Percentiles rank a stretch among this genome's conserved stretches.
Evolutionary conservation across 2,797 vertebrate species (phyloP).

Genomic region (Onychomys leucogaster): DNA sequence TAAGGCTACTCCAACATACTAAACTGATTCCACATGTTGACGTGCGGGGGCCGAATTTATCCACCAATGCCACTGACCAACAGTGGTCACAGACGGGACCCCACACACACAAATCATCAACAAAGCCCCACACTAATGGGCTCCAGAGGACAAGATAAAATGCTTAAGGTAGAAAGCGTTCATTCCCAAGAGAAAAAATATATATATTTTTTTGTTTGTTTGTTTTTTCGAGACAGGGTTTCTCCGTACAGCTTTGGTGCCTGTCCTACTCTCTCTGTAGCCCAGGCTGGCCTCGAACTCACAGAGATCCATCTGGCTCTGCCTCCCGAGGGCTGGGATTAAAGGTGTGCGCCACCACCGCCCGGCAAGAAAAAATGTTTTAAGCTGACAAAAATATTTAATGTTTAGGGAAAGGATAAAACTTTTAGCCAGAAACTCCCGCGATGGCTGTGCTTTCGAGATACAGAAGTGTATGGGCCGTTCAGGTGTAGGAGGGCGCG

Average conservation of each 20-base stretch:
- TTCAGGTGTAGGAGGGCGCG: background rate
- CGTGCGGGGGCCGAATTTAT: conserved; percentile 95
- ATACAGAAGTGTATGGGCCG: background rate
- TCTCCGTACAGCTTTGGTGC: no score
- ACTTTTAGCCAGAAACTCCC: background rate
- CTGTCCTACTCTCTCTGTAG: no score
- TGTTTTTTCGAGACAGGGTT: no score
- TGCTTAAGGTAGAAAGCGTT: background rate
- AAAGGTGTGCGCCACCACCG: no score
- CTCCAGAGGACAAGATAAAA: background rate
- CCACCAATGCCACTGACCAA: conserved; percentile 89
- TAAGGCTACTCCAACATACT: conserved; percentile 97
- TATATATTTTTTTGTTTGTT: no score
- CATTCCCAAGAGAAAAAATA: background rate
- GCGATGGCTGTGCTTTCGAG: background rate
- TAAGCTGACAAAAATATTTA: background rate
- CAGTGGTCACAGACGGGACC: background rate
- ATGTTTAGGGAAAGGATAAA: conserved; percentile 15
- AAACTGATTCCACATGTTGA: conserved; percentile 90
- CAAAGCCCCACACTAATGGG: background rate
- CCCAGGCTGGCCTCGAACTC: no score
- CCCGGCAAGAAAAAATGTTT: background rate
- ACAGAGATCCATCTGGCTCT: no score
- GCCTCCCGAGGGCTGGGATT: no score
- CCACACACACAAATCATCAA: background rate